Percentiles rank a stretch among this genome's conserved stretches.
These are phyloP conservation scores for Cryptotermes secundus DNA, from an alignment of 1,140 invertebrate species.

Conservation along the genomic window DNA sequence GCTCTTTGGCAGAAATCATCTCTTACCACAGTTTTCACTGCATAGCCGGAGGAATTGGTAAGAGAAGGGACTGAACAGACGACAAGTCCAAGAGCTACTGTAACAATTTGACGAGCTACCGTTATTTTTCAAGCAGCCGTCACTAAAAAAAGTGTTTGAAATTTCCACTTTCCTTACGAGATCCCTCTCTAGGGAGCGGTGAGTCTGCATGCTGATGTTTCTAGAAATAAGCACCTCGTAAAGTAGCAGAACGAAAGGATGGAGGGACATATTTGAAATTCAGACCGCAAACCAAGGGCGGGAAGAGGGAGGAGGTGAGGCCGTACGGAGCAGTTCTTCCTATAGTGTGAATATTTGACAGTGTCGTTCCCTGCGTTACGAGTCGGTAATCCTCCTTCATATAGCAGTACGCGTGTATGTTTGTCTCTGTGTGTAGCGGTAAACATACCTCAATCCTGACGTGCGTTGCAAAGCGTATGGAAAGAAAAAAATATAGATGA, in stretches of 20 bases:
- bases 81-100: constrained; percentile 1
- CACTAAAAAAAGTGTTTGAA: constrained; percentile 17
- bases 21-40: background rate
- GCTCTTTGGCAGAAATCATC: background rate
- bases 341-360: constrained; percentile 23
- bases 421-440: background rate
- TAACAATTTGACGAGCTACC: constrained; percentile 19
- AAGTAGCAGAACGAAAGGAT: background rate
- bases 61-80: background rate
- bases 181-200: background rate
- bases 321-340: background rate
- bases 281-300: constrained; percentile 22
- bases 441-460: background rate
- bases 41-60: background rate
- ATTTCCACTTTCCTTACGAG: constrained; percentile 7
- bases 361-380: background rate
- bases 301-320: background rate
- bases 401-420: background rate
- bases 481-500: background rate
- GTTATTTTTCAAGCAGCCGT: constrained; percentile 8
- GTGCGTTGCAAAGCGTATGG: background rate
- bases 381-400: background rate
- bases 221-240: constrained; percentile 29
- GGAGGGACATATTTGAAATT: constrained; percentile 23
- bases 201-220: constrained; percentile 15